Conservation (phyloP, 53 echinoderm and acorn worm species). For the Hippasteria phrygiana region DNA sequence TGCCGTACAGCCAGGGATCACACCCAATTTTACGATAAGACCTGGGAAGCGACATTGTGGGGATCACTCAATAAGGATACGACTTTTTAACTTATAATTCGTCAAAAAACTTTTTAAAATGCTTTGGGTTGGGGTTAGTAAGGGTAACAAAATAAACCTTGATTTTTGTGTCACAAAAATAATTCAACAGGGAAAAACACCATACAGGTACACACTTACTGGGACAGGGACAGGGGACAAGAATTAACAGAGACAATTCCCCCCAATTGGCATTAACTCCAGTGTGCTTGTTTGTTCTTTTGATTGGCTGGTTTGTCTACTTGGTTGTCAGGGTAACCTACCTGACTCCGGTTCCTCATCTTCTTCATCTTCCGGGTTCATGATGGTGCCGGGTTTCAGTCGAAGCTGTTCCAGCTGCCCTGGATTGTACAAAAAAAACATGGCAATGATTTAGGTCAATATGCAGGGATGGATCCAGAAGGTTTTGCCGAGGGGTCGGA, state of each 20-base stretch:
- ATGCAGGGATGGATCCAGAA: not conserved
- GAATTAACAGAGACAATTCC: no score
- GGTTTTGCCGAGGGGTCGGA: not conserved
- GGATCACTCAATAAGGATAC: no score
- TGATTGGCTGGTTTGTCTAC: not conserved
- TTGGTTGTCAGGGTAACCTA: slow-evolving; percentile 58
- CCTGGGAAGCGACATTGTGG: no score
- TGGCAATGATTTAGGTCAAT: not conserved
- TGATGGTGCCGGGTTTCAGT: slow-evolving; percentile 68
- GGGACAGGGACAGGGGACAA: no score
- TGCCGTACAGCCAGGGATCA: no score
- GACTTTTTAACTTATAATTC: no score
- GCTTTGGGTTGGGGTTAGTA: no score
- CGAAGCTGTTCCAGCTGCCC: slow-evolving; percentile 86
- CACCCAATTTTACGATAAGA: no score
- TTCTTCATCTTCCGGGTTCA: slow-evolving; percentile 81
- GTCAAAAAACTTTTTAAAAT: not conserved
- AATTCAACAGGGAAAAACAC: no score
- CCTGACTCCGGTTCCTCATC: slow-evolving; percentile 91
- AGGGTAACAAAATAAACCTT: no score
- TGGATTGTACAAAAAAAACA: slow-evolving; percentile 28
- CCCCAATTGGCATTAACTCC: not conserved
- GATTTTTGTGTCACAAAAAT: no score
- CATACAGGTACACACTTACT: no score
- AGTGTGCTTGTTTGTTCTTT: not conserved